Evolutionary conservation across 2,113 vertebrate genomes (phyloP), one percentile per base, ranked within the genome.

Genomic region (Tretioscincus oriximinensis): DNA sequence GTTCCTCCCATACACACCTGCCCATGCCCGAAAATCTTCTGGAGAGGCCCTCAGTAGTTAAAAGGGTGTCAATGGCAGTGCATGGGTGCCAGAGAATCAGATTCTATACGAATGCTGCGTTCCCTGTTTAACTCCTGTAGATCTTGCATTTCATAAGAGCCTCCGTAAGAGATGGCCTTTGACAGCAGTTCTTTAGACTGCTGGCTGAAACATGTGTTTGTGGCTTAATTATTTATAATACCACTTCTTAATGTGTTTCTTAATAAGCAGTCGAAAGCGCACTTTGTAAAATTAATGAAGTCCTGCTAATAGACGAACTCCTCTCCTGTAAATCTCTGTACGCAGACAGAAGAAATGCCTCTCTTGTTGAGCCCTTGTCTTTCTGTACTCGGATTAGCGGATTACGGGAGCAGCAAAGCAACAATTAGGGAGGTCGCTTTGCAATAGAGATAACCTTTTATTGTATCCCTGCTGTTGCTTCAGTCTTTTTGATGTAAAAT

Each of bases 391-490:
- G 79, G 84, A 86, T 92, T 89, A 91, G 91, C 80, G 89, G 91
- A 90, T 93, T 91, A 93, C 47, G 49, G 64, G 0, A 88, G 75
- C 77, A 84, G 83, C 89, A 90, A 84, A 91, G 85, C 35, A 35
- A 51, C 89, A 89, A 90, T 91, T 93, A 93, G 86, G 68, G 88
- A 87, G 7, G 1, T 85, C 78, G 75, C 90, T 90, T 16, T 11
- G 22, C 35, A 45, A 31, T 9, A 41, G 1, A 76, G 60, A 41
- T 64, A 35, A 1, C 24, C 24, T 28, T 74, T 31, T 54, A 1
- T 58, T 4, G 1, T 16, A 63, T 45, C 18, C 1, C 7, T 54
- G 21, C 29, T 41, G 90, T 73, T 85, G 84, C 76, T 85, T 82
- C 0, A 29, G 63, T 61, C 0, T 61, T 10, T 81, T 71, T 79